Evolutionary conservation across 2,888 invertebrate genomes (phyloP), one percentile per base, ranked within the genome.

Genomic region (Carabus problematicus): DNA sequence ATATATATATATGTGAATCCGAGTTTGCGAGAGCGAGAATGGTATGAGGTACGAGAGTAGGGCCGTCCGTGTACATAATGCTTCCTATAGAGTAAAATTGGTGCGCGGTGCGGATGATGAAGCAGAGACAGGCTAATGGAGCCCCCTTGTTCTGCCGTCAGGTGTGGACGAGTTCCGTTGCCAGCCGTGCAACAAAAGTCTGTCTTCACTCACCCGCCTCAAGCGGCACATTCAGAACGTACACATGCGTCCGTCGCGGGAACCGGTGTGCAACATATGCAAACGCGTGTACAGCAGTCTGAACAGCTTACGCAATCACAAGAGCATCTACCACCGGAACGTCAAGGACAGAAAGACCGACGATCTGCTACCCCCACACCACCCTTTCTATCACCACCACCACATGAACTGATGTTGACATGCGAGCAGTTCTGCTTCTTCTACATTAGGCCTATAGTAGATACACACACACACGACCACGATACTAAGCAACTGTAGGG

Each of bases 141-240:
- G 63, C 42, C 64, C 55, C 54, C 52, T 67, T 66, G 66, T 66
- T 67, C 55, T 64, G 64, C 64, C 64, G 84, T 84, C 85, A 85
- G 88, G 89, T 87, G 90, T 89, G 84, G 92, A 93, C 85, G 92
- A 92, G 86, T 93, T 92, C 88, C 89, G 93, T 84, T 93, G 93
- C 86, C 92, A 92, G 87, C 93, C 93, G 79, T 93, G 93, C 91
- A 93, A 93, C 89, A 93, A 93, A 88, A 92, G 91, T 85, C 87
- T 93, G 81, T 92, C 92, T 80, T 92, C 92, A 78, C 86, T 93
- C 83, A 93, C 93, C 79, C 89, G 93, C 81, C 90, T 93, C 86
- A 93, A 93, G 88, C 89, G 93, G 79, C 94, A 94, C 86, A 93
- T 93, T 85, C 93, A 93, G 87, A 93, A 94, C 86, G 93, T 93